These are phyloP conservation scores for Acrossocheilus fasciatus DNA, from an alignment of 2,797 vertebrate genomes.

Conservation along the genomic window DNA sequence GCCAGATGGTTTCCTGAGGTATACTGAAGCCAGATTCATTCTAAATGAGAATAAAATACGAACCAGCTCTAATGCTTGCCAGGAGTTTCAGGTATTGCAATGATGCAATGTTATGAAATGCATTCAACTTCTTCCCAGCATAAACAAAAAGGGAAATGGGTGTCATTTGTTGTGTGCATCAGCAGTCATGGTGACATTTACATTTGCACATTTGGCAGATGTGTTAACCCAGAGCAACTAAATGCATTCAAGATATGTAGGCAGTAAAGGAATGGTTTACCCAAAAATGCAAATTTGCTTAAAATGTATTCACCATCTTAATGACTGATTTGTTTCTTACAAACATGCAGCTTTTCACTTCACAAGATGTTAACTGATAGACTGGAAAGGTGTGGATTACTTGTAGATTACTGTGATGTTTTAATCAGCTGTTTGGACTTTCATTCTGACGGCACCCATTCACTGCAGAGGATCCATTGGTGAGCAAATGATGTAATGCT, in stretches of 20 bases:
- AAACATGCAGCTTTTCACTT: neutral
- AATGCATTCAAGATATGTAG: neutral
- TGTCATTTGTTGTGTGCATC: conserved; percentile 13
- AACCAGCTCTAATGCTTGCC: neutral
- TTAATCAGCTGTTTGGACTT: neutral
- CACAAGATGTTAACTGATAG: neutral
- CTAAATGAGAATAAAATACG: neutral
- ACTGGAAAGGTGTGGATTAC: neutral
- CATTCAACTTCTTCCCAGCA: neutral
- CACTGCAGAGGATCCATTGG: neutral
- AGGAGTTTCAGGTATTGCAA: conserved; percentile 23
- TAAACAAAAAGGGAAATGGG: conserved; percentile 11
- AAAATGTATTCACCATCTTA: neutral
- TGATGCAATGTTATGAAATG: conserved; percentile 43
- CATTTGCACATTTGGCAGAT: conserved; percentile 11
- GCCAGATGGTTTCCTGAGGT: neutral
- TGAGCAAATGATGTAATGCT: neutral
- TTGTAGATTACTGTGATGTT: neutral
- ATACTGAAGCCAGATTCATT: neutral
- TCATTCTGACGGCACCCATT: neutral
- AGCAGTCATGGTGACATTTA: conserved; percentile 1
- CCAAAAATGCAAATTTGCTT: neutral
- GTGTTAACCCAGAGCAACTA: neutral
- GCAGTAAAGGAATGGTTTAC: neutral
- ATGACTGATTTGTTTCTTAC: neutral